Evolutionary conservation across 2,113 vertebrate species (phyloP), one percentile per base, ranked within the genome.

Genomic region (Corythaeola cristata): DNA sequence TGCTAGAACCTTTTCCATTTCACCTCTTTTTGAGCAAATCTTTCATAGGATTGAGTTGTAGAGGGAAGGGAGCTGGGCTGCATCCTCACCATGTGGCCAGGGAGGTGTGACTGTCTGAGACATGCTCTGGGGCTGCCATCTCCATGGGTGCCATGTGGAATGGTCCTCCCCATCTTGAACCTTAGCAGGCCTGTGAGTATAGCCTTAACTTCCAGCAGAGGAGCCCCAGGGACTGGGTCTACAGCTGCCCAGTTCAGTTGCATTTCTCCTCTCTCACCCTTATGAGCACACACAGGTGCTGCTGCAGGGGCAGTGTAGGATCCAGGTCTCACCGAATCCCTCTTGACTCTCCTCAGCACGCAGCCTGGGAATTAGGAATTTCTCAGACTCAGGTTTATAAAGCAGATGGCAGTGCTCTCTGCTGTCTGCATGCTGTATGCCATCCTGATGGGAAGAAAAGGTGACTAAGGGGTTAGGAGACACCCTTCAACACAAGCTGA

Each of bases 141-240:
- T 28, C 49, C 18, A 20, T 12, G 4, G 0, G 5, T 44, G 66
- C 44, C 12, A 11, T 1, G 10, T 0, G 1, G 50, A 6, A 39
- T 16, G 21, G 15, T 59, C 32, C 23, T 52, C 35, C 11, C 32
- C 20, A 24, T 33, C 58, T 44, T 3, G 1, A 5, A 12, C 37
- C 12, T 79, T 15, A 59, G 32, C 20, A 17, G 52, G 35, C 33
- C 44, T 67, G 21, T 0, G 6, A 52, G 26, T 33, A 2, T 6
- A 41, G 19, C 56, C 15, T 72, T 35, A 14, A 2, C 8, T 50
- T 35, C 50, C 24, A 9, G 30, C 20, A 75, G 67, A 79, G 76
- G 50, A 68, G 21, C 27, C 23, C 22, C 3, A 3, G 41, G 35
- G 30, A 49, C 52, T 49, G 45, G 44, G 32, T 17, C 10, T 50